A percentile compares a stretch with the other conserved stretches of the same genome.
phyloP scores from a whole-genome alignment of 2,113 vertebrate genomes.

The Neofelis nebulosa region DNA sequence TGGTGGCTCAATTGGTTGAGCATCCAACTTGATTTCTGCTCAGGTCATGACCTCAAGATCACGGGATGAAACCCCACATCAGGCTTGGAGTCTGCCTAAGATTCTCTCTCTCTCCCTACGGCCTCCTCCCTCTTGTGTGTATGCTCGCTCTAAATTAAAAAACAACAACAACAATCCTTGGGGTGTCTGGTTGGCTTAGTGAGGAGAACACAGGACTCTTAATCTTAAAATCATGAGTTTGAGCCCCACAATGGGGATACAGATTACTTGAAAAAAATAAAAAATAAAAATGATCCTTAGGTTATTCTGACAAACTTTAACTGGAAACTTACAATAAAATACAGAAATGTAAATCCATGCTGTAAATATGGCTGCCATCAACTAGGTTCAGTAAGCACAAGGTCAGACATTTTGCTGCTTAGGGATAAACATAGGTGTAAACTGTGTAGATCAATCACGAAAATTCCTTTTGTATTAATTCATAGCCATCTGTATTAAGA shows the following conservation, averaged over 20 bases:
- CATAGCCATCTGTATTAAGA: neutral
- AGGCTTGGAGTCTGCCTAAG: neutral
- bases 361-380: neutral
- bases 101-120: neutral
- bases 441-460: neutral
- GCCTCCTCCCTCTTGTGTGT: too few relatives aligned
- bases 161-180: neutral
- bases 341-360: neutral
- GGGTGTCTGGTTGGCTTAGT: neutral
- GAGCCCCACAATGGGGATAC: neutral
- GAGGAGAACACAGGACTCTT: neutral
- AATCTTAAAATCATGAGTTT: neutral
- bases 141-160: neutral
- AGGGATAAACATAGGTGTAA: neutral
- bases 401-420: neutral
- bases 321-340: neutral
- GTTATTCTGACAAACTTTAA: constrained; percentile 14
- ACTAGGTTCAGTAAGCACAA: neutral
- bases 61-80: neutral
- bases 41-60: neutral
- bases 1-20: neutral
- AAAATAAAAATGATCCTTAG: neutral
- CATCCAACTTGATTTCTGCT: neutral
- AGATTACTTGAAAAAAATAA: neutral
- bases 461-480: neutral